Percentiles rank a stretch among this genome's conserved stretches.
phyloP scores from a whole-genome alignment of 2,797 vertebrate species.

The Danio albolineatus region DNA sequence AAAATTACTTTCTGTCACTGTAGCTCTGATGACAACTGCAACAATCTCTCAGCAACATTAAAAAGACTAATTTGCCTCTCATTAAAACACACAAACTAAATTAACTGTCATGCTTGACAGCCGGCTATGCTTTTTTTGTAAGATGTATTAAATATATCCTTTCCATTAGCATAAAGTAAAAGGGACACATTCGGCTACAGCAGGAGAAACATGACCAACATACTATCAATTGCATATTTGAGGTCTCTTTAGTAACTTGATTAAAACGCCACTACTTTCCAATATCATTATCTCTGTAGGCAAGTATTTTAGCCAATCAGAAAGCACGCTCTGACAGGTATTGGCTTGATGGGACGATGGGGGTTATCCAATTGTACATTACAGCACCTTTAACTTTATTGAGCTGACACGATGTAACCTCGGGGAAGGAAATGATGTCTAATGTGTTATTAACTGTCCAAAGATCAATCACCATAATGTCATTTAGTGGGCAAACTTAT shows the following conservation, averaged over 20 bases:
- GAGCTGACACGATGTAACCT: conserved; percentile 23
- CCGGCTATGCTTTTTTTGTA: background rate
- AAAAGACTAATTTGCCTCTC: background rate
- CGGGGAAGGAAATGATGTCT: conserved; percentile 12
- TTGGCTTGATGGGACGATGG: background rate
- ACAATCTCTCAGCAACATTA: background rate
- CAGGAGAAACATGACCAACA: background rate
- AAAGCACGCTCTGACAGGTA: background rate
- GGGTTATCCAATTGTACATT: background rate
- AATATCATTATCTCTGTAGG: background rate
- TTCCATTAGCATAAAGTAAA: background rate
- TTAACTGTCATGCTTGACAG: background rate
- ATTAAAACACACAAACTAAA: background rate
- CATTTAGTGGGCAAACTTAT: conserved; percentile 34
- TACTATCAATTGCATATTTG: background rate
- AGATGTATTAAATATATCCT: conserved; percentile 1
- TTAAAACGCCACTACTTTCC: background rate
- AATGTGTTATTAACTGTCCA: conserved; percentile 35
- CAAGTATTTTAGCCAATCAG: background rate
- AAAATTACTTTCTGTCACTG: background rate
- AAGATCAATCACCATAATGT: conserved; percentile 31
- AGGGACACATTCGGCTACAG: background rate
- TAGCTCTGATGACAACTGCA: background rate
- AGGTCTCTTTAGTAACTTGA: background rate
- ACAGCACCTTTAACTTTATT: conserved; percentile 24